phyloP scores from a whole-genome alignment of 2,797 vertebrate genomes.

The Sebastes melanostomus region DNA sequence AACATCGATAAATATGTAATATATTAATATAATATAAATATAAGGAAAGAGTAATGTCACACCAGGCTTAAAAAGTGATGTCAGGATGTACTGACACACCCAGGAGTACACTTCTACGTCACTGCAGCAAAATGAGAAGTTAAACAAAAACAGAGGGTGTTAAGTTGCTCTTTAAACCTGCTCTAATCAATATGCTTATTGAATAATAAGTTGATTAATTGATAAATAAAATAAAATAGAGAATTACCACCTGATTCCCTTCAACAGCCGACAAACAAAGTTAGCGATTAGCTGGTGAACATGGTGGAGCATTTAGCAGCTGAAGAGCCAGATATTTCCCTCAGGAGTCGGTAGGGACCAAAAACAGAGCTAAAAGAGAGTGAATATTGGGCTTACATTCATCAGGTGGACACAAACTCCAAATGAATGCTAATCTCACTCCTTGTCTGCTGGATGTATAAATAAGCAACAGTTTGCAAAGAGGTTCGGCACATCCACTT shows the following conservation, averaged over 20 bases:
- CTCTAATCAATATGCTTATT: neutral
- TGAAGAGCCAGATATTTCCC: no score
- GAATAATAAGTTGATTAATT: neutral
- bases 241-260: neutral
- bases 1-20: neutral
- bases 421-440: no score
- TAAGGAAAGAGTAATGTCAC: neutral
- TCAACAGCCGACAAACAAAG: neutral
- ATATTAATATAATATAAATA: neutral
- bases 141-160: neutral
- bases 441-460: no score
- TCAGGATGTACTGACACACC: neutral
- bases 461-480: no score
- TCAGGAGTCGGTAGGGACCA: no score
- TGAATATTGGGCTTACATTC: no score
- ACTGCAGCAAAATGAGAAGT: neutral
- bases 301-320: no score
- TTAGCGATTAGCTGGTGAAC: no score
- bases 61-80: neutral
- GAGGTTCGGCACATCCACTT: no score
- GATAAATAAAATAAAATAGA: neutral
- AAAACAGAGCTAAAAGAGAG: no score
- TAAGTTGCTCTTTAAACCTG: neutral
- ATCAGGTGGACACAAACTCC: no score
- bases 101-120: neutral